A percentile compares a stretch with the other conserved stretches of the same genome.
Conservation (phyloP, 2,888 invertebrate species). For the Beris morrisii region DNA sequence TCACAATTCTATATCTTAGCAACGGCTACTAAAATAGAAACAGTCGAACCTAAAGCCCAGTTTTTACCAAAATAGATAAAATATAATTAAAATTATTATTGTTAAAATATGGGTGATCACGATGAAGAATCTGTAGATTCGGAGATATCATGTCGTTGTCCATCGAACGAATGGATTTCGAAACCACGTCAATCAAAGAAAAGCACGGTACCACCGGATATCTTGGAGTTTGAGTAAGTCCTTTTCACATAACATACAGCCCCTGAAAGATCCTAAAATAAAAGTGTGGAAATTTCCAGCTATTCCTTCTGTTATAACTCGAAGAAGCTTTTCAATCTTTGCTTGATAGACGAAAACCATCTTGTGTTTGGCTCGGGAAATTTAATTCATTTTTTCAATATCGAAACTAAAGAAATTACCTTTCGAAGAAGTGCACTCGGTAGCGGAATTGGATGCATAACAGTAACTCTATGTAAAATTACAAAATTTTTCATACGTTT, state of each 20-base stretch:
- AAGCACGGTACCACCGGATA: slow-evolving; percentile 21
- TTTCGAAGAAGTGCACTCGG: slow-evolving; percentile 77
- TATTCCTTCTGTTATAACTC: slow-evolving; percentile 88
- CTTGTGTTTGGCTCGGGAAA: slow-evolving; percentile 82
- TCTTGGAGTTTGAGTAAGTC: slow-evolving; percentile 47
- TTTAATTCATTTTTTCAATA: slow-evolving; percentile 74
- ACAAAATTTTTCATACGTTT: neutral
- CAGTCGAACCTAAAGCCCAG: too few species aligned
- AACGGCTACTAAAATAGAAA: too few species aligned
- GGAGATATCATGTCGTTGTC: slow-evolving; percentile 14
- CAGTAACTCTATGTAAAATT: slow-evolving; percentile 59
- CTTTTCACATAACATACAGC: slow-evolving; percentile 52
- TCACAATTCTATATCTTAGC: too few species aligned
- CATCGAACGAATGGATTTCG: slow-evolving; percentile 17
- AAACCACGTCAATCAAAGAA: slow-evolving; percentile 3
- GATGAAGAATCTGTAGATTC: neutral
- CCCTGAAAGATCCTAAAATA: slow-evolving; percentile 29
- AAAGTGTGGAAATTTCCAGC: slow-evolving; percentile 55
- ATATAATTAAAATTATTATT: neutral
- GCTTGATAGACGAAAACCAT: slow-evolving; percentile 72
- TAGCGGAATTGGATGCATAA: slow-evolving; percentile 78
- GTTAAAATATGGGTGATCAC: slow-evolving; percentile 2
- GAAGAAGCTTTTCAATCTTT: slow-evolving; percentile 76
- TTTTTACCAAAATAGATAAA: too few species aligned
- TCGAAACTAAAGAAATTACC: slow-evolving; percentile 65